A percentile compares a stretch with the other conserved stretches of the same genome.
These are phyloP conservation scores for Bombyx huttoni DNA, from an alignment of 2,888 invertebrate species.

Conservation along the genomic window DNA sequence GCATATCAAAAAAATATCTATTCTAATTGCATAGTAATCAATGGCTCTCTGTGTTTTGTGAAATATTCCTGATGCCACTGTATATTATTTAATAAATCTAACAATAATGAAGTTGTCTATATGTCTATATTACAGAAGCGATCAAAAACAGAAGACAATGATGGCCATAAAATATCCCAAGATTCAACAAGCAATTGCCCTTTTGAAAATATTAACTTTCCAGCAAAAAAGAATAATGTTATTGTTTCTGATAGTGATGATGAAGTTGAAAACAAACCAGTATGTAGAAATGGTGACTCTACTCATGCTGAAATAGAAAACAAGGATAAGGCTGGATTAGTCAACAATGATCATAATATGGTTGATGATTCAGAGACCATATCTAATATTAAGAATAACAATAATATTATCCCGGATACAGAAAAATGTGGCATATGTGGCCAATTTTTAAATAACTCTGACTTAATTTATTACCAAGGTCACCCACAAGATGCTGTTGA, in stretches of 20 bases:
- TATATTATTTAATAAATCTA: too few relatives aligned
- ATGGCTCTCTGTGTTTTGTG: too few relatives aligned
- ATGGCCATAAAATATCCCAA: background rate
- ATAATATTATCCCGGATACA: slow-evolving; percentile 19
- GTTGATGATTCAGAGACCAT: slow-evolving; percentile 4
- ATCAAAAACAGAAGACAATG: slow-evolving; percentile 17
- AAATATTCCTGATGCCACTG: too few relatives aligned
- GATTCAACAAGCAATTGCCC: slow-evolving; percentile 1
- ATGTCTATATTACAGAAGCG: slow-evolving; percentile 30
- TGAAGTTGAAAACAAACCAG: background rate
- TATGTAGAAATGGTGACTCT: background rate
- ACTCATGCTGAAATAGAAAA: background rate
- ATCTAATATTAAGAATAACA: slow-evolving; percentile 4
- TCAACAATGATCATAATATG: background rate
- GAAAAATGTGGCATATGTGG: slow-evolving; percentile 59
- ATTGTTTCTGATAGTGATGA: background rate
- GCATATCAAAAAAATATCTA: too few relatives aligned
- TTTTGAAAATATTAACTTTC: background rate
- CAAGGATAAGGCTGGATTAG: slow-evolving; percentile 1
- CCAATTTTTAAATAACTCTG: slow-evolving; percentile 61
- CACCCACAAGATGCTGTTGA: slow-evolving; percentile 83
- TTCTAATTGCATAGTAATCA: too few relatives aligned
- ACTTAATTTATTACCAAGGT: slow-evolving; percentile 76
- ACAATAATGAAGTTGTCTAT: too few relatives aligned
- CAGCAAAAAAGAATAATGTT: background rate